Evolutionary conservation across 1,140 invertebrate genomes (phyloP), one percentile per base, ranked within the genome.

Genomic region (Penaeus chinensis): DNA sequence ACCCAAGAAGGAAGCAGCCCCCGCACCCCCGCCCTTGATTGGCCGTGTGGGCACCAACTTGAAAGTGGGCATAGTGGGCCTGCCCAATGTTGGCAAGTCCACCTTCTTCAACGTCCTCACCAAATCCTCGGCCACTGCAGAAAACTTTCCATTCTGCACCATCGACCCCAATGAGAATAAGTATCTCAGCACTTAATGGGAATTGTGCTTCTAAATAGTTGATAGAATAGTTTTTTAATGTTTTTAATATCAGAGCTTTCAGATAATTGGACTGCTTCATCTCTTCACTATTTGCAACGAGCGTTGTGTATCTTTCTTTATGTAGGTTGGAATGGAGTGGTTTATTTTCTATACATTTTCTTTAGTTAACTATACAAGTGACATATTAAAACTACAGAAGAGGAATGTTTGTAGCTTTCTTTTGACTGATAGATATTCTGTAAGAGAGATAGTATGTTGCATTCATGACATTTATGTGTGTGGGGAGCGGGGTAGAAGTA

Each of bases 111-210:
- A 99, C 93, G 98, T 99, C 0, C 92, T 99, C 61, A 99, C 98
- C 24, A 98, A 99, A 92, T 99, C 97, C 92, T 95, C 97, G 91
- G 98, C 97, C 18, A 95, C 97, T 84, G 98, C 99, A 83, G 97
- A 99, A 93, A 99, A 99, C 92, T 99, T 99, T 93, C 99, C 99
- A 10, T 99, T 99, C 94, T 99, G 99, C 94, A 99, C 99, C 91
- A 99, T 99, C 92, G 98, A 99, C 94, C 99, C 99, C 37, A 99
- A 99, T 97, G 99, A 99, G 95, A 99, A 98, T 99, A 98, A 98
- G 97, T 98, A 96, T 84, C 65, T 63, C 18, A 24, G 18, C 54
- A 22, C 7, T 22, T 79, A 37, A 16, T 79, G 47, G 32, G n/a
- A 32, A 54, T 54, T 18, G 11, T 61, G 24, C 11, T 3, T 79